Evolutionary conservation across 2,888 invertebrate species (phyloP), one percentile per base, ranked within the genome.

Genomic region (Micropterix aruncella): DNA sequence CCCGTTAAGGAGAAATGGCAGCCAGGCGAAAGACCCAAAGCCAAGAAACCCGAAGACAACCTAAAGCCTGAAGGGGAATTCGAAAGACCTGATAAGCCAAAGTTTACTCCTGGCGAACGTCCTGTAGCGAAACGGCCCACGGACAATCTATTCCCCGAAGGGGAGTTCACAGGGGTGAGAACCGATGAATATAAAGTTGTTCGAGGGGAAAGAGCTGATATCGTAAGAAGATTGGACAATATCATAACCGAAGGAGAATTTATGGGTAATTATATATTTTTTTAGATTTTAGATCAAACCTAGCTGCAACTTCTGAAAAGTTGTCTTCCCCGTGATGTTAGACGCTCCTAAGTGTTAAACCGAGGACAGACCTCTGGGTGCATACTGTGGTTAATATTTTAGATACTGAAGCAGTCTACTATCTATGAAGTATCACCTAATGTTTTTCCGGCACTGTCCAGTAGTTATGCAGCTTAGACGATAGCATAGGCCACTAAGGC

Each of bases 231-330:
- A 39, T 73, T 74, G 49, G 80, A 83, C 56, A 83, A 84, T 56
- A 70, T 83, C 14, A 73, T 72, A 36, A 66, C 74, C 43, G 74
- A 77, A 66, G 78, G 80, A 53, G 74, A 77, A 60, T 83, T 83
- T 52, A 75, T 66, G 58, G 78, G 80, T 79, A 65, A 63, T 56
- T 52, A 45, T 43, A 44, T 19, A 42, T 27, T 27, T 27, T 9
- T 27, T 27, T 9, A n/a, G n/a, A n/a, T n/a, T n/a, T n/a, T n/a
- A n/a, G n/a, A n/a, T n/a, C n/a, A n/a, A n/a, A n/a, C n/a, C n/a
- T n/a, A n/a, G n/a, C n/a, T n/a, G n/a, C n/a, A n/a, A n/a, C n/a
- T n/a, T n/a, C n/a, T n/a, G n/a, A n/a, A n/a, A n/a, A n/a, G n/a
- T n/a, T n/a, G n/a, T n/a, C n/a, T n/a, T n/a, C n/a, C n/a, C n/a